These are phyloP conservation scores for Watsonalla binaria DNA, from an alignment of 2,888 invertebrate genomes.

Conservation along the genomic window DNA sequence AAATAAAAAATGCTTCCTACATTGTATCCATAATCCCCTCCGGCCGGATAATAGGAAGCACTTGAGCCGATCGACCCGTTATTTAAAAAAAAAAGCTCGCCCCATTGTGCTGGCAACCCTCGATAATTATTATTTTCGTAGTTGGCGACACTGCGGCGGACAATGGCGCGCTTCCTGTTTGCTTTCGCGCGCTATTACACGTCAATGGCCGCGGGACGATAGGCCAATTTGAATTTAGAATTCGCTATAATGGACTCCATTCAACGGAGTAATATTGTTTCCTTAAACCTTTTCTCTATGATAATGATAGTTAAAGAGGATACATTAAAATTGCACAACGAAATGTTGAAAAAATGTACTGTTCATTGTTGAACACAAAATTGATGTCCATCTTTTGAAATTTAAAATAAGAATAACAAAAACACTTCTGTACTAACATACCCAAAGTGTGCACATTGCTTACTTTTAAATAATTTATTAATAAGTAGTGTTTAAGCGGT, in stretches of 20 bases:
- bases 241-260: slow-evolving; percentile 64
- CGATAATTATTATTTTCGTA: slow-evolving; percentile 78
- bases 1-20: slow-evolving; percentile 47
- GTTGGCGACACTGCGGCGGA: slow-evolving; percentile 73
- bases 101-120: slow-evolving; percentile 67
- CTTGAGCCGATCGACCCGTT: slow-evolving; percentile 74
- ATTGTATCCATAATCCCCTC: slow-evolving; percentile 70
- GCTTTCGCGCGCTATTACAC: slow-evolving; percentile 78
- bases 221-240: slow-evolving; percentile 75
- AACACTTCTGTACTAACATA: too few species aligned
- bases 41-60: slow-evolving; percentile 68
- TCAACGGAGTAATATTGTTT: slow-evolving; percentile 59
- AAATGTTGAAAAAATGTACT: background rate
- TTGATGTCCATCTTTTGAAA: background rate
- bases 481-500: too few species aligned
- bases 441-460: too few species aligned
- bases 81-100: slow-evolving; percentile 57
- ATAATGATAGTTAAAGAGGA: slow-evolving; percentile 21
- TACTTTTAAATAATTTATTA: too few species aligned
- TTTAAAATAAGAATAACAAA: too few species aligned
- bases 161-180: slow-evolving; percentile 76
- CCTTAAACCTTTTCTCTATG: slow-evolving; percentile 25
- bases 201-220: slow-evolving; percentile 67
- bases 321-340: background rate
- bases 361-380: background rate